Base-by-base conservation (phyloP, 2,797 vertebrate genomes). In the Gymnoscopelus braueri region DNA sequence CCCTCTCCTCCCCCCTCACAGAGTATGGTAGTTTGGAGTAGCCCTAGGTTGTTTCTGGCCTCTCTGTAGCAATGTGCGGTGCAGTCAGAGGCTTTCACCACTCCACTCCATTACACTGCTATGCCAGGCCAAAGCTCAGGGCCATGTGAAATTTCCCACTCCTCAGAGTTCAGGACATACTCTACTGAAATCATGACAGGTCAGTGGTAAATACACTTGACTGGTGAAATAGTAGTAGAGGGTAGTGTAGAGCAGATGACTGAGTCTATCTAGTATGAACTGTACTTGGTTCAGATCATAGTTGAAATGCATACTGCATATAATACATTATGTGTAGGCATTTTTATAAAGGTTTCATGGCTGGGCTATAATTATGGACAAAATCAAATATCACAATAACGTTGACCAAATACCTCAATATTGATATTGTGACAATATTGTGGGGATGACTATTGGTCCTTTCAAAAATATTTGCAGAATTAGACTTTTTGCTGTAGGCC, bases 121-220 rank as follows among this genome's bases (percentile, higher is more conserved):
- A 57, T 83, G 80, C 3, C 74, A 88, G 72, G 75, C 77, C 77
- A 76, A 77, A 78, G 64, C 79, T 88, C 91, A 83, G 82, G 35
- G 8, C 70, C 60, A 85, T 91, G 91, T 89, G 87, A 91, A 86
- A 92, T 92, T 71, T 89, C 86, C 67, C 89, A 89, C 89, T 80
- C 71, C 56, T 76, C 67, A 63, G 54, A 77, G 58, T 62, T 77
- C 50, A 60, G 65, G 65, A 71, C 78, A 65, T 65, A 60, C 69
- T 58, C 79, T 64, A 65, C 69, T 63, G 67, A 84, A 72, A 77
- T 82, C 52, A 44, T 68, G 74, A 32, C 69, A 73, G 69, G 61
- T 55, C 9, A 59, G 32, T 63, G 61, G 19, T 52, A 74, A 72
- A 65, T 44, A 48, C 32, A 29, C 57, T 57, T 32, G 64, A 68